Base-by-base conservation (phyloP, 2,888 invertebrate genomes). In the Spicauda simplicius region DNA sequence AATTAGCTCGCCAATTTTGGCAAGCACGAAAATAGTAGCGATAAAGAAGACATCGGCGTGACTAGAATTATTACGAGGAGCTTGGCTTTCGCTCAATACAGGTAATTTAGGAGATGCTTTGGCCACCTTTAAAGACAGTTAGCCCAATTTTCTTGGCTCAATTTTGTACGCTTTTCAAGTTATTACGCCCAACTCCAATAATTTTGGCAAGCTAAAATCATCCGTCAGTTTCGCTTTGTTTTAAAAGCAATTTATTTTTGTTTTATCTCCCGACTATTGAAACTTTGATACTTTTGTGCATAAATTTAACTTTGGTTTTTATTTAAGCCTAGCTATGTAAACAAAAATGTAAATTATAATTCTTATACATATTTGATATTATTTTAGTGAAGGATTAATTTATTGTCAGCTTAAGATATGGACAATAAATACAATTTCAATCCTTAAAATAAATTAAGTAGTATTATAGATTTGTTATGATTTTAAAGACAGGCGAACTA, bases 61-160 rank as follows among this genome's bases (percentile, higher is more conserved):
- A 67, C 61, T 41, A 61, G 67, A 67, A 67, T 67, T 67, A 67
- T 61, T 67, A 25, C 19, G 25, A 37, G 37, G 8, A 56, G 45
- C 48, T 67, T 67, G 67, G 67, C 67, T 67, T 61, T 61, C 55
- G 67, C 61, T 67, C 67, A 67, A 67, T 67, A 52, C 67, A 67
- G 67, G 67, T 67, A 56, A 67, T 67, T 67, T 67, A 67, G 61
- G 50, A 20, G 61, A 67, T 67, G 55, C 61, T 61, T 61, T 61
- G 67, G 67, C 48, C 67, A 67, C 61, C 67, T 62, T 62, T 62
- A 67, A 52, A 67, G 57, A 62, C 57, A 41, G 61, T 67, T 67
- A 67, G 61, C 61, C 67, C 67, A 57, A 67, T 67, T 67, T 57
- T 62, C 67, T 67, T 62, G 67, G 62, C 61, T 67, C 61, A 57